Evolutionary conservation across 2,797 vertebrate species (phyloP).

Genomic region (Atherinosoma microstoma): DNA sequence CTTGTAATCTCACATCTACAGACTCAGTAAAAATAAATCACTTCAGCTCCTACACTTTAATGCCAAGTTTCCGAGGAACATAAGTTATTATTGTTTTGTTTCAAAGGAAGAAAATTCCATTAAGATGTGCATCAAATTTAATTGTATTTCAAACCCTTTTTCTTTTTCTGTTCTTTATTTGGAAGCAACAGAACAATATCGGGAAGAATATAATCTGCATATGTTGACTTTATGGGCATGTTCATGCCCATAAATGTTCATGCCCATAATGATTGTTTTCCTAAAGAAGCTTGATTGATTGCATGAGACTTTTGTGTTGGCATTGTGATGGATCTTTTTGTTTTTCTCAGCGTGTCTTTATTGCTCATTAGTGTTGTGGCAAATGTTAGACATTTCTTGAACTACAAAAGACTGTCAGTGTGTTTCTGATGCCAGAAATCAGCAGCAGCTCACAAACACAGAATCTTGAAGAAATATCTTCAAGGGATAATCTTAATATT

Average conservation of each 20-base stretch:
- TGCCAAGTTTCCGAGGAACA: conserved; percentile 65
- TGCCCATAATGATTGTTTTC: conserved; percentile 32
- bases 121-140: conserved; percentile 25
- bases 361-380: conserved; percentile 55
- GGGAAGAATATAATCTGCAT: background rate
- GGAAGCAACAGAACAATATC: background rate
- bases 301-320: conserved; percentile 44
- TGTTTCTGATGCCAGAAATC: conserved; percentile 30
- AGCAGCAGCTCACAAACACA: conserved; percentile 12
- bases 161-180: background rate
- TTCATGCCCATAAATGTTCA: conserved; percentile 24
- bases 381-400: conserved; percentile 48
- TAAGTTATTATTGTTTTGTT: conserved; percentile 40
- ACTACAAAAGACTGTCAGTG: conserved; percentile 2
- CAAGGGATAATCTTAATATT: background rate
- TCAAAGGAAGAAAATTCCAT: background rate
- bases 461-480: conserved; percentile 1
- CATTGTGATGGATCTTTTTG: conserved; percentile 29
- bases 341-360: conserved; percentile 43
- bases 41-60: conserved; percentile 3
- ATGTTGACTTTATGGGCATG: background rate
- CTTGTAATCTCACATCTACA: conserved; percentile 45
- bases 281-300: conserved; percentile 52
- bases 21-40: conserved; percentile 49
- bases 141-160: background rate